Base-by-base conservation (phyloP, 2,797 vertebrate species). In the Acropternis orthonyx region DNA sequence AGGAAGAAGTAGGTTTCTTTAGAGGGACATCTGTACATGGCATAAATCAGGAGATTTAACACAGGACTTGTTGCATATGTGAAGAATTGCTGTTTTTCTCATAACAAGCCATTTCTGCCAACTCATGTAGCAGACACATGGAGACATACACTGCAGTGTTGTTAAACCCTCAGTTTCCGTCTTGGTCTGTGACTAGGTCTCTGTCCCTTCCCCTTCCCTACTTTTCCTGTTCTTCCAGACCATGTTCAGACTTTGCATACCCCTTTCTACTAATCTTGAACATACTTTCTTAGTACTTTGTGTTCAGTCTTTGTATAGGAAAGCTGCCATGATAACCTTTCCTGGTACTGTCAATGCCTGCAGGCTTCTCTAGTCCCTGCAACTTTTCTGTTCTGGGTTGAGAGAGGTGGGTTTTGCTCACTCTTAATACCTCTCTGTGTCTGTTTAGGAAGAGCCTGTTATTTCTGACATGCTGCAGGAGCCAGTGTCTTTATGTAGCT, bases 71-170 rank as follows among this genome's bases (percentile, higher is more conserved):
- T 8, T 92, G 52, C 17, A 4, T 37, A 7, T 3, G 0, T 19
- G 23, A 30, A 51, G 58, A 63, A 24, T 34, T 54, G 34, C 43
- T 56, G 0, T 9, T 67, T n/a, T 61, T 62, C 48, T 79, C 1
- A 0, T 46, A 58, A 20, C 2, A 9, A 68, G 39, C 32, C 9
- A 1, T 85, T 86, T 44, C 51, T 58, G 34, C 13, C 19, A 14
- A 32, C 21, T 73, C 17, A 2, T 12, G 1, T 0, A 36, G 37
- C 28, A 48, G 66, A 28, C 4, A 4, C 0, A 0, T 3, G 6
- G 28, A 46, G 32, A 13, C 6, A 4, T 12, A 22, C 0, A 0
- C 52, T 43, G 26, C 44, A 24, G 37, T 18, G 44, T 14, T 41
- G 28, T 65, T 54, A 46, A 91, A 49, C 37, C 16, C 43, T 46